Conservation (phyloP, 2,888 invertebrate genomes). For the Ornithoptera alexandrae region DNA sequence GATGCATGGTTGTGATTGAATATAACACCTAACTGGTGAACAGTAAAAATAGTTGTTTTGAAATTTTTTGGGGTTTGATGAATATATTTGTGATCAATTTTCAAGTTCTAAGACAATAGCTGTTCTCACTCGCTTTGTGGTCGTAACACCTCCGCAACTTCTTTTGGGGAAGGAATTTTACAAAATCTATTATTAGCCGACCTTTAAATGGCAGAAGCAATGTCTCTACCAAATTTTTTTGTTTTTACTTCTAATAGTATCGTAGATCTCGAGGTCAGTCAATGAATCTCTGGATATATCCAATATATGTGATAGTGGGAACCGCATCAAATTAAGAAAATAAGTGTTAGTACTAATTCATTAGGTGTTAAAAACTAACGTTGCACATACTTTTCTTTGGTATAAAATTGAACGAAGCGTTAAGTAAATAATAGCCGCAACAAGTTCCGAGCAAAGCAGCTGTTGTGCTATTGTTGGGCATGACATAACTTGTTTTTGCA, state of each 20-base stretch:
- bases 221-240: too few species aligned
- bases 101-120: too few species aligned
- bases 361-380: background rate
- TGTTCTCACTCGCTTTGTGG: too few species aligned
- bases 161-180: too few species aligned
- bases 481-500: constrained; percentile 57
- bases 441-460: constrained; percentile 10
- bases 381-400: background rate
- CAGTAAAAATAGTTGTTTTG: background rate
- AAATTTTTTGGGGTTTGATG: background rate
- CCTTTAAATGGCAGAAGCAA: too few species aligned
- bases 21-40: background rate
- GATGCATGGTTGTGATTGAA: constrained; percentile 7
- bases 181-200: too few species aligned
- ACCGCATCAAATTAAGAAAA: background rate
- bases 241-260: too few species aligned
- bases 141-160: too few species aligned
- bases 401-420: background rate
- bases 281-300: too few species aligned
- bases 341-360: background rate
- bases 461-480: constrained; percentile 40
- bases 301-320: background rate
- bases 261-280: too few species aligned
- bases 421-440: constrained; percentile 9
- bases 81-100: background rate